Evolutionary conservation across 2,888 invertebrate genomes (phyloP), one percentile per base, ranked within the genome.

Genomic region (Chironomus tentans): DNA sequence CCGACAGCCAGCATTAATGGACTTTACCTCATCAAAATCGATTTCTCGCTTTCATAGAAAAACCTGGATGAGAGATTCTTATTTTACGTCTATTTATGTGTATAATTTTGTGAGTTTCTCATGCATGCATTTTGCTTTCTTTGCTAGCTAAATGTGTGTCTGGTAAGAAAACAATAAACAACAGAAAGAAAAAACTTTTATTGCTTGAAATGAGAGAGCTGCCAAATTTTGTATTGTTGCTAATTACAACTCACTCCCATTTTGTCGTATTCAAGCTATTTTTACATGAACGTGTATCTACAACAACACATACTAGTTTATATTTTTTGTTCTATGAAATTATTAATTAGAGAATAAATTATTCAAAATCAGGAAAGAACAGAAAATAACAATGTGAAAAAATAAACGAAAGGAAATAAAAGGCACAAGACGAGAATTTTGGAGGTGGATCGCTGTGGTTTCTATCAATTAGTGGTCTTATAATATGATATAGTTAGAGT

Each of bases 11-110:
- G 56, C 38, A 38, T 38, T 65, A 65, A 65, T 65, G 22, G 65
- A 65, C 65, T 65, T 65, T 24, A 65, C 24, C 65, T 24, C 22
- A 65, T 69, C 71, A 56, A 28, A 56, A 71, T 71, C 71, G 71
- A 71, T 71, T 71, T 46, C 69, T 21, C 18, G 7, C 38, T 48
- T 56, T 71, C 61, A 28, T 48, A 56, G 65, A 65, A 65, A 65
- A 24, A 24, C 65, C 65, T 21, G 21, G 22, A 24, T 65, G 61
- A 71, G 21, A 24, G 47, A 48, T 38, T 38, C 38, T 38, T 10
- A 10, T 38, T 7, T 10, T 38, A 10, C 38, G 7, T 38, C 2
- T 38, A 10, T 10, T 38, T 38, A 38, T 38, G 7, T 38, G 38
- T 38, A 10, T 38, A 10, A 10, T 4, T 38, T 38, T 38, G 38